A percentile compares a stretch with the other conserved stretches of the same genome.
Conservation (phyloP, 2,888 invertebrate genomes). For the Peribatodes rhomboidaria region DNA sequence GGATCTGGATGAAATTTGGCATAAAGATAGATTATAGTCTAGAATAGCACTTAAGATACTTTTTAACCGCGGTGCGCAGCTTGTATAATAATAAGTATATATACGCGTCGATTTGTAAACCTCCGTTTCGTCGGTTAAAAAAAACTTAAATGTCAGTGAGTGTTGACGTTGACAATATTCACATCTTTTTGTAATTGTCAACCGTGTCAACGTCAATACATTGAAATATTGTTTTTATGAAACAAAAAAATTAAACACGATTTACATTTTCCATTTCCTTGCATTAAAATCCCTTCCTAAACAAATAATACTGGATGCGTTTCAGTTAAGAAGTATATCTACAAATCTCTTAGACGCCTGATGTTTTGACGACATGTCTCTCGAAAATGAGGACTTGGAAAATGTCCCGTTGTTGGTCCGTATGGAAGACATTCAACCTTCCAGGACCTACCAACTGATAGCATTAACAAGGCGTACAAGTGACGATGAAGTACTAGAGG, state of each 20-base stretch:
- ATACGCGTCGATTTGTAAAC: no score
- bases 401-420: constrained; percentile 74
- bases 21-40: no score
- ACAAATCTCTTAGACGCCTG: constrained; percentile 8
- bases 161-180: background rate
- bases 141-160: no score
- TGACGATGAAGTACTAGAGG: constrained; percentile 57
- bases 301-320: background rate
- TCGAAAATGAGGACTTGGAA: constrained; percentile 74
- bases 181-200: no score
- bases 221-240: constrained; percentile 11
- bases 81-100: no score
- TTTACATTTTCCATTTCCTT: background rate
- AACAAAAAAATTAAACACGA: constrained; percentile 20
- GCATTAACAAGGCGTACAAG: constrained; percentile 28
- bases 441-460: constrained; percentile 53
- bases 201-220: constrained; percentile 5
- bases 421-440: constrained; percentile 77
- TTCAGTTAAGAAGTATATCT: background rate
- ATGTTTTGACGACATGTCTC: constrained; percentile 65
- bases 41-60: no score
- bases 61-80: no score
- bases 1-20: no score
- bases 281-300: background rate
- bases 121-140: no score